Percentiles rank a stretch among this genome's conserved stretches.
Evolutionary conservation across 2,113 vertebrate species (phyloP).

Genomic region (Hiodon tergisus): DNA sequence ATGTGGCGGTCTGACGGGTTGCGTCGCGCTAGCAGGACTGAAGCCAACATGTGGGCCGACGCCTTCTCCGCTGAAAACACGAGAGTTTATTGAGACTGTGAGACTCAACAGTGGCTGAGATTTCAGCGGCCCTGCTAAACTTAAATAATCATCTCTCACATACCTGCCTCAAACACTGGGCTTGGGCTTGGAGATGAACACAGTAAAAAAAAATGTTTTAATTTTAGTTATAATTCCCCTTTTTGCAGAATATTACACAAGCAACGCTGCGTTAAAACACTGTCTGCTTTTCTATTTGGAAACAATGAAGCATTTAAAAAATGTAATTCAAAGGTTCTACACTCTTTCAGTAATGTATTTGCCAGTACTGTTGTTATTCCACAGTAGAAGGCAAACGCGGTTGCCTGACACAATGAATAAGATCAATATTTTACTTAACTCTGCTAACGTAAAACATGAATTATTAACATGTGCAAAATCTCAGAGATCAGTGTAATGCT

Average conservation of each 20-base stretch:
- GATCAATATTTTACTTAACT: not conserved
- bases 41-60: no score
- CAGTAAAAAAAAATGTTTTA: not conserved
- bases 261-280: not conserved
- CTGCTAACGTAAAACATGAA: not conserved
- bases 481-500: no score
- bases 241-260: not conserved
- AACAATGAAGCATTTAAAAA: not conserved
- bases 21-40: no score
- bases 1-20: no score
- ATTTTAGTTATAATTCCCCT: not conserved
- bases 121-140: no score
- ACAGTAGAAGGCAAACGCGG: not conserved
- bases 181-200: no score
- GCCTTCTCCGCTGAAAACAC: no score
- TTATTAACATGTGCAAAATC: not conserved
- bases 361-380: not conserved
- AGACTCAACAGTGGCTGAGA: no score
- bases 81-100: no score
- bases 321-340: not conserved
- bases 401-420: not conserved
- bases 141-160: no score
- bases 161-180: no score
- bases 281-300: not conserved
- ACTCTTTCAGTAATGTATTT: not conserved